Evolutionary conservation across 2,113 vertebrate species (phyloP).

Genomic region (Urocynchramus pylzowi): DNA sequence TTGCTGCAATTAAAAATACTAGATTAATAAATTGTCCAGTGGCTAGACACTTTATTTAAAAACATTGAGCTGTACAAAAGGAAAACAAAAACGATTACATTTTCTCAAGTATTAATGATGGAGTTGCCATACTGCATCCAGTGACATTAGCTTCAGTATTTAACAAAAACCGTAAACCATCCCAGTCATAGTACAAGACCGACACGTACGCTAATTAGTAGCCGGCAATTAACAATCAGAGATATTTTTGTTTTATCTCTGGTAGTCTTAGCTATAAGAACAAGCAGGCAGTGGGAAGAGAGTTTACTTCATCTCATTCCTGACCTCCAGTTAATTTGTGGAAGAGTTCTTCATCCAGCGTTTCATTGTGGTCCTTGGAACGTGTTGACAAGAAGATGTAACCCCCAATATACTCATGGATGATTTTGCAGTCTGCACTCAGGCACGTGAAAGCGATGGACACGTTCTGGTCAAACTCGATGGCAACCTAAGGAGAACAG

Average conservation of each 20-base stretch:
- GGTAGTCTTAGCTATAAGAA: not conserved
- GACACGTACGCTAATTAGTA: not conserved
- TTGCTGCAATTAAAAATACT: not conserved
- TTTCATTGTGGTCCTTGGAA: conserved; percentile 96
- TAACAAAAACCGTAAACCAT: not conserved
- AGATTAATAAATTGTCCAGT: not conserved
- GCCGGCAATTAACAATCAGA: not conserved
- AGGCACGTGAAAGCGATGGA: conserved; percentile 87
- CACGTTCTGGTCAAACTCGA: conserved; percentile 94
- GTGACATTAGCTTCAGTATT: not conserved
- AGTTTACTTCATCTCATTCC: conserved; percentile 72
- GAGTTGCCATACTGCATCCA: not conserved
- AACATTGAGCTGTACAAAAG: not conserved
- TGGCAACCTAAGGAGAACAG: conserved; percentile 81
- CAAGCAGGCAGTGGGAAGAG: not conserved
- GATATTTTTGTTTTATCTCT: not conserved
- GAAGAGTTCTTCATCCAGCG: conserved; percentile 93
- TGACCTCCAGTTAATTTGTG: conserved; percentile 95
- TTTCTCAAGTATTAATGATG: not conserved
- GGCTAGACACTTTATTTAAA: not conserved
- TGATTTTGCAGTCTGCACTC: conserved; percentile 92
- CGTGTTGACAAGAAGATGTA: conserved; percentile 98
- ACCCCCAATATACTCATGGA: conserved; percentile 95
- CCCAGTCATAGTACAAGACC: not conserved
- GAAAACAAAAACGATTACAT: not conserved